These are phyloP conservation scores for Chelon labrosus DNA, from an alignment of 2,797 vertebrate species.

Conservation along the genomic window DNA sequence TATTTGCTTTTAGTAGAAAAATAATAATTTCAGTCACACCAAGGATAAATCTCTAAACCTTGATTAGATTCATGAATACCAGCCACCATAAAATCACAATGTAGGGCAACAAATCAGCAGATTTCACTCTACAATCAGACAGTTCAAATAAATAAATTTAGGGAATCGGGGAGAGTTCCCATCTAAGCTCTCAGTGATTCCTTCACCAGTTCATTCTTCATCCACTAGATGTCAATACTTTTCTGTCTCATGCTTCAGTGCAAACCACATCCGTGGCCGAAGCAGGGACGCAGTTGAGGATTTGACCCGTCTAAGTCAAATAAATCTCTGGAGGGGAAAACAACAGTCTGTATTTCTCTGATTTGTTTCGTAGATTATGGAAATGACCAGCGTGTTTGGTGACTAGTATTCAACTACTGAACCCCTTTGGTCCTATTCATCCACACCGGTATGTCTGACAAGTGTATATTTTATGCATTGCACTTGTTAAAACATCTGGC, in stretches of 20 bases:
- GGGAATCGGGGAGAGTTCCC: background rate
- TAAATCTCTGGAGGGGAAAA: constrained; percentile 18
- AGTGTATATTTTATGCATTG: no score
- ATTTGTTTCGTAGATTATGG: constrained; percentile 22
- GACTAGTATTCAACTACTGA: background rate
- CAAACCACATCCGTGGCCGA: background rate
- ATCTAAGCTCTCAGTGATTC: background rate
- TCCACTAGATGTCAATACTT: constrained; percentile 71
- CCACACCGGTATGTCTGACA: background rate
- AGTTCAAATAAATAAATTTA: background rate
- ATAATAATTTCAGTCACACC: background rate
- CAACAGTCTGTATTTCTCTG: constrained; percentile 19
- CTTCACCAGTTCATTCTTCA: background rate
- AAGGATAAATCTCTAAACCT: background rate
- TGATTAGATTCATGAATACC: background rate
- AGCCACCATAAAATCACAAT: background rate
- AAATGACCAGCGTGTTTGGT: background rate
- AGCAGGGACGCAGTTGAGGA: constrained; percentile 1
- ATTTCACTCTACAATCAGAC: background rate
- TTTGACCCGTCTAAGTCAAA: constrained; percentile 55
- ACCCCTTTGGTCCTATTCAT: background rate
- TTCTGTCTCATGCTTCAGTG: constrained; percentile 17
- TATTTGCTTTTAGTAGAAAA: background rate
- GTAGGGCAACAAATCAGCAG: no score
- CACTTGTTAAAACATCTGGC: background rate